phyloP scores from a whole-genome alignment of 2,113 vertebrate species.

The Mesocricetus auratus region DNA sequence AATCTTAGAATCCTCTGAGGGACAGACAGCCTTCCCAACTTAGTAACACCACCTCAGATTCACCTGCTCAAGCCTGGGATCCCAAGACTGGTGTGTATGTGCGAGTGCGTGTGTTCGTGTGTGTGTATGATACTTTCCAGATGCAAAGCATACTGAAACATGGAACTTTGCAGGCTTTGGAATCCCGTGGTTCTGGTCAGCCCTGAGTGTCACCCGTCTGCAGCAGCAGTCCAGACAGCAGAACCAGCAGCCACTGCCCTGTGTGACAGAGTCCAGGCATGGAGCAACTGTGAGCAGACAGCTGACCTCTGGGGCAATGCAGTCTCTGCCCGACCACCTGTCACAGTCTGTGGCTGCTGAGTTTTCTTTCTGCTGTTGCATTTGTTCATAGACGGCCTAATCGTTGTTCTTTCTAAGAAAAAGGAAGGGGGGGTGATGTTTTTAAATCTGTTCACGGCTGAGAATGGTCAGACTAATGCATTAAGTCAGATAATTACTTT shows the following conservation, averaged over 20 bases:
- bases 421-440: not conserved
- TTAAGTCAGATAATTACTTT: constrained; percentile 54
- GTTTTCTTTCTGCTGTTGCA: constrained; percentile 34
- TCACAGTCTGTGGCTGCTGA: not conserved
- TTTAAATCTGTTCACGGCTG: constrained; percentile 46
- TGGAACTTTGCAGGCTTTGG: not conserved
- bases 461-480: constrained; percentile 44
- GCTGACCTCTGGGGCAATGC: not conserved
- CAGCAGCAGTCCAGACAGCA: not conserved
- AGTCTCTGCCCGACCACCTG: not conserved
- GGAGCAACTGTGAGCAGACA: not conserved
- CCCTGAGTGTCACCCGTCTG: not conserved
- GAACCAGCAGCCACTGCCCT: not conserved
- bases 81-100: no score
- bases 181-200: not conserved
- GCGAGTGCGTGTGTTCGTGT: no score
- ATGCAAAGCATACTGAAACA: not conserved
- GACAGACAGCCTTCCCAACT: not conserved
- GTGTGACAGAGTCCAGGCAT: not conserved
- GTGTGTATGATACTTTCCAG: not conserved
- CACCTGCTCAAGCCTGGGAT: not conserved
- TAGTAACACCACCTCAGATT: not conserved
- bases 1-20: not conserved
- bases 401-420: constrained; percentile 52
- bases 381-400: constrained; percentile 44